Percentiles rank a stretch among this genome's conserved stretches.
Evolutionary conservation across 1,140 invertebrate genomes (phyloP).

Genomic region (Drosophila kepulauana): DNA sequence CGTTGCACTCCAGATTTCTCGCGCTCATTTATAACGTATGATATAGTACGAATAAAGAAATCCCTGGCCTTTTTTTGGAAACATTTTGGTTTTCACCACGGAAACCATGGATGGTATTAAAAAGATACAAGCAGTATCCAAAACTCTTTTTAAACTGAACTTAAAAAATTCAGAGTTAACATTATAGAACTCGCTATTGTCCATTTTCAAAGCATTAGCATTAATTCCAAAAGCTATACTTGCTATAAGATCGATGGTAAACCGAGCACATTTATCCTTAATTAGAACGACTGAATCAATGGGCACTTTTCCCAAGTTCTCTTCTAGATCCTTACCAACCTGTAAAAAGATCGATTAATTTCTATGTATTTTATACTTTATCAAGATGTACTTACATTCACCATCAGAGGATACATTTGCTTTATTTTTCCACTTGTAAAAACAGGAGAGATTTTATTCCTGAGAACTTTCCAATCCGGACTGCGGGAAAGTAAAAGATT

Average conservation of each 20-base stretch:
- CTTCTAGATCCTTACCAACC: slow-evolving; percentile 64
- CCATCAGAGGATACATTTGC: slow-evolving; percentile 86
- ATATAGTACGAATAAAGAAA: slow-evolving; percentile 76
- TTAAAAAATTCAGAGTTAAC: slow-evolving; percentile 85
- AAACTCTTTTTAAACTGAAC: slow-evolving; percentile 85
- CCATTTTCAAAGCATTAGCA: slow-evolving; percentile 85
- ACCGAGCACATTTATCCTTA: slow-evolving; percentile 85
- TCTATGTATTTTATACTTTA: no score
- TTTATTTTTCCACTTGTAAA: slow-evolving; percentile 87
- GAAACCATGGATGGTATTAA: slow-evolving; percentile 66
- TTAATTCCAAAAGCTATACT: slow-evolving; percentile 87
- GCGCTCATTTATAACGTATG: slow-evolving; percentile 64
- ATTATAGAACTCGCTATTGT: slow-evolving; percentile 81
- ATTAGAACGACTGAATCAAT: slow-evolving; percentile 33
- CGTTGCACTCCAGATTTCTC: slow-evolving; percentile 57
- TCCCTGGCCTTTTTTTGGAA: slow-evolving; percentile 40
- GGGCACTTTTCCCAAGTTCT: slow-evolving; percentile 9
- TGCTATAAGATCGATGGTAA: slow-evolving; percentile 87
- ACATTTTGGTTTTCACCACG: slow-evolving; percentile 58
- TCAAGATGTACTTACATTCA: slow-evolving; percentile 59
- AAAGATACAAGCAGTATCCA: slow-evolving; percentile 85
- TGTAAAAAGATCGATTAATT: slow-evolving; percentile 2
- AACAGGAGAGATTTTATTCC: slow-evolving; percentile 86
- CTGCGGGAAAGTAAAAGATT: slow-evolving; percentile 66
- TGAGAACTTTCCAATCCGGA: slow-evolving; percentile 85